phyloP scores from a whole-genome alignment of 2,888 invertebrate genomes.

The Lochmaea capreae region DNA sequence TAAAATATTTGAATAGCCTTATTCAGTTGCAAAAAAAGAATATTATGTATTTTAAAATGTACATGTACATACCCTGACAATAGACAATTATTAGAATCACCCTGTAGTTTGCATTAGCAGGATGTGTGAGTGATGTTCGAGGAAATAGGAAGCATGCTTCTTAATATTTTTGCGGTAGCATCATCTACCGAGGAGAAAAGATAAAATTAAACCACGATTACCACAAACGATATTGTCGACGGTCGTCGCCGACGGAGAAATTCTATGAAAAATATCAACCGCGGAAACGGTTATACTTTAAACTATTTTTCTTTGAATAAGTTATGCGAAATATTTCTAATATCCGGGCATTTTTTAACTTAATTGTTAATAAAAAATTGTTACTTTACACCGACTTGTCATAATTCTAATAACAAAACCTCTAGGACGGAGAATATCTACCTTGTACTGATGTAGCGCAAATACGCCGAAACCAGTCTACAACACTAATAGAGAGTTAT shows the following conservation, averaged over 20 bases:
- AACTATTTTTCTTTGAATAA: not conserved
- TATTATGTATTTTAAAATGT: too few relatives aligned
- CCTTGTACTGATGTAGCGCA: too few relatives aligned
- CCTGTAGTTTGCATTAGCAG: conserved; percentile 25
- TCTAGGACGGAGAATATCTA: too few relatives aligned
- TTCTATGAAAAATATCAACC: conserved; percentile 27
- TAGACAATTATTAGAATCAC: not conserved
- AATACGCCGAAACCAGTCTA: too few relatives aligned
- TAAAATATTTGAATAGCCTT: too few relatives aligned
- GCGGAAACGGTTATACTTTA: conserved; percentile 29
- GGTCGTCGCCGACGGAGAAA: conserved; percentile 18
- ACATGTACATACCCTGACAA: too few relatives aligned
- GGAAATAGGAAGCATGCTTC: conserved; percentile 57
- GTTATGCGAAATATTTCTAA: not conserved
- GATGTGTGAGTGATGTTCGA: conserved; percentile 49
- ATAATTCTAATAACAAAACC: too few relatives aligned
- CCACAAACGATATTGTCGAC: conserved; percentile 25
- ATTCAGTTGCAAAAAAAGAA: too few relatives aligned
- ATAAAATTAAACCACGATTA: conserved; percentile 53
- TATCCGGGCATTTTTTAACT: too few relatives aligned
- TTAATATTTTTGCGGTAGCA: conserved; percentile 55
- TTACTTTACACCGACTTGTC: too few relatives aligned
- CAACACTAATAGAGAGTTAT: too few relatives aligned
- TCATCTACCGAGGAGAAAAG: conserved; percentile 36
- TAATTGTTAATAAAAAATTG: too few relatives aligned